A percentile compares a stretch with the other conserved stretches of the same genome.
phyloP scores from a whole-genome alignment of 53 echinoderm and acorn worm species.

The Paelopatides confundens region DNA sequence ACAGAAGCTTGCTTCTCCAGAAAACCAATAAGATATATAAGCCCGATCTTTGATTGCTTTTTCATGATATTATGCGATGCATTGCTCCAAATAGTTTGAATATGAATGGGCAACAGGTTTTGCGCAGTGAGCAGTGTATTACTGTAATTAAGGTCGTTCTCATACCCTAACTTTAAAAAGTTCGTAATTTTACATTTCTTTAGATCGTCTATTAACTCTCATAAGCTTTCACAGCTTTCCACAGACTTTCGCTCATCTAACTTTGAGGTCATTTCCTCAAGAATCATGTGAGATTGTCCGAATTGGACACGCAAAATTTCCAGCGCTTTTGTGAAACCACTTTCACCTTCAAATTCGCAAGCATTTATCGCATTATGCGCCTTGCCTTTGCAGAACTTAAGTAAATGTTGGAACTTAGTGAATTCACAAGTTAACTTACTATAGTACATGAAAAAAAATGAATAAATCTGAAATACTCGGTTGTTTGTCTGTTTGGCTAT shows the following conservation, averaged over 20 bases:
- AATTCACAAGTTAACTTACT: slow-evolving; percentile 28
- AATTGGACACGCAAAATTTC: slow-evolving; percentile 3
- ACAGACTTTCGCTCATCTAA: neutral
- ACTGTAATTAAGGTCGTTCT: slow-evolving; percentile 15
- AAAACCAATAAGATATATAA: neutral
- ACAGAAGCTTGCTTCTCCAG: slow-evolving; percentile 27
- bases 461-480: slow-evolving; percentile 29
- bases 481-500: neutral
- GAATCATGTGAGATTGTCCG: slow-evolving; percentile 13
- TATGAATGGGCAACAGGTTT: slow-evolving; percentile 18
- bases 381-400: slow-evolving; percentile 41
- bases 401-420: slow-evolving; percentile 33
- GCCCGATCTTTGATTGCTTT: neutral
- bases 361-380: slow-evolving; percentile 34
- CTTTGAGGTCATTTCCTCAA: slow-evolving; percentile 4
- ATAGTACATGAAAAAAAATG: neutral
- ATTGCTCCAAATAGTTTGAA: slow-evolving; percentile 14
- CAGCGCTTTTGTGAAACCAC: slow-evolving; percentile 12
- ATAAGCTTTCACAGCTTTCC: neutral
- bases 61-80: slow-evolving; percentile 1
- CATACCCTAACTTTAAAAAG: neutral
- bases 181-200: slow-evolving; percentile 21
- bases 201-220: slow-evolving; percentile 28
- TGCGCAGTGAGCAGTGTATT: neutral
- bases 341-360: slow-evolving; percentile 14